phyloP scores from a whole-genome alignment of 2,113 vertebrate genomes.

The Syrmaticus mikado region DNA sequence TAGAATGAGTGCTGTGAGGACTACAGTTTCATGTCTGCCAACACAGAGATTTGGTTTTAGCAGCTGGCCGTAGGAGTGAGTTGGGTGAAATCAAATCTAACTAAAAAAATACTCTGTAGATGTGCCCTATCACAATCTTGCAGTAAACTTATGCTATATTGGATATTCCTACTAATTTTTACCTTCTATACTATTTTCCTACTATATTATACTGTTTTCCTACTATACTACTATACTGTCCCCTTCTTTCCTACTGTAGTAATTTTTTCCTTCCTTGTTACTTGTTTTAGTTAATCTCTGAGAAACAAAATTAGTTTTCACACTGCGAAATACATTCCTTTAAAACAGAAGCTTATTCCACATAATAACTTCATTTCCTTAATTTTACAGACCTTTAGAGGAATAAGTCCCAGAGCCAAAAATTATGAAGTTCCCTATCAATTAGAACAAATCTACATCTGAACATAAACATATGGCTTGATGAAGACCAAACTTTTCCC shows the following conservation, averaged over 20 bases:
- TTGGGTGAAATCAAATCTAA: conserved; percentile 30
- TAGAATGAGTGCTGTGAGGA: conserved; percentile 53
- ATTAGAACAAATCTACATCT: not conserved
- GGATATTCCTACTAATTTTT: not conserved
- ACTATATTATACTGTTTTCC: not conserved
- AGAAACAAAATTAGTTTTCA: conserved; percentile 20
- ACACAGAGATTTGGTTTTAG: conserved; percentile 35
- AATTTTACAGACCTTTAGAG: not conserved
- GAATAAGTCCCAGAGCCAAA: not conserved
- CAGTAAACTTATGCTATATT: not conserved
- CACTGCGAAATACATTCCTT: not conserved
- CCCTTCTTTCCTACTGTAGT: not conserved
- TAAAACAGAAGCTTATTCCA: not conserved
- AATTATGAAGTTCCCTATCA: not conserved
- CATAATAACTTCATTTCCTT: not conserved
- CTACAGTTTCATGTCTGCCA: conserved; percentile 46
- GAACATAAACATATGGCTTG: accelerated
- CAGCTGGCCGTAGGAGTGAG: conserved; percentile 18
- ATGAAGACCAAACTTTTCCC: not conserved
- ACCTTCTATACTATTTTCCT: not conserved
- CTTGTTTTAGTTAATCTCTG: conserved; percentile 1
- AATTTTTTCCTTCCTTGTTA: not conserved
- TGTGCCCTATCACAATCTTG: not conserved
- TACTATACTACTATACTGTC: not conserved
- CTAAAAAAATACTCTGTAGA: conserved; percentile 7